Evolutionary conservation across 1,140 invertebrate species (phyloP).

Genomic region (Achatina immaculata): DNA sequence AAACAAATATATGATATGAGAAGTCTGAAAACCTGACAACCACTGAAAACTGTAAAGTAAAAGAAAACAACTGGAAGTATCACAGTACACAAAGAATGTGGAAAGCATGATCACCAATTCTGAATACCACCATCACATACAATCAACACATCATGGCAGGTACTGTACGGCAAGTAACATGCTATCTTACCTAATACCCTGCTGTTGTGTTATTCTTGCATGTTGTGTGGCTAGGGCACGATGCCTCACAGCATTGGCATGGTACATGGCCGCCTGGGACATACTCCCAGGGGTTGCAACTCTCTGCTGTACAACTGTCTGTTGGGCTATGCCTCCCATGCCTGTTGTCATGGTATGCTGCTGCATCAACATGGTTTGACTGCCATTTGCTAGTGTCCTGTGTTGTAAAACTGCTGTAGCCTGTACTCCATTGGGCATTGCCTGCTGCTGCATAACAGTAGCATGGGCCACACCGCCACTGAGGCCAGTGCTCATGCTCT

Average conservation of each 20-base stretch:
- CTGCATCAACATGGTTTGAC: constrained; percentile 33
- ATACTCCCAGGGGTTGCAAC: not conserved
- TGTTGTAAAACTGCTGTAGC: constrained; percentile 25
- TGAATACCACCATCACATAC: too few species aligned
- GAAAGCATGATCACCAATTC: too few species aligned
- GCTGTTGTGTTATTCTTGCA: constrained; percentile 9
- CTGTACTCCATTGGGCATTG: constrained; percentile 28
- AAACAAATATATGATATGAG: too few species aligned
- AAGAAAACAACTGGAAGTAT: too few species aligned
- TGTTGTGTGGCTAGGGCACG: constrained; percentile 10
- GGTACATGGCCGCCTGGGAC: constrained; percentile 1
- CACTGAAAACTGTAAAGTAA: too few species aligned
- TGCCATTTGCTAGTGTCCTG: constrained; percentile 11
- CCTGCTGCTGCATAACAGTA: constrained; percentile 22
- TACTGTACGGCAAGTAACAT: too few species aligned
- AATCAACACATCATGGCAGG: too few species aligned
- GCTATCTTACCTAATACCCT: constrained; percentile 13
- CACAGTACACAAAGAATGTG: too few species aligned
- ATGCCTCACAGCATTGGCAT: constrained; percentile 20
- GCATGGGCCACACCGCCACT: constrained; percentile 25
- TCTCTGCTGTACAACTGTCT: constrained; percentile 31
- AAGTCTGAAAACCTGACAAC: too few species aligned
- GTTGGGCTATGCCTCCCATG: constrained; percentile 13
- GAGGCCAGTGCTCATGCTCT: constrained; percentile 28
- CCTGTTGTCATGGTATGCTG: constrained; percentile 29